A percentile compares a stretch with the other conserved stretches of the same genome.
These are phyloP conservation scores for Lasiurus borealis DNA, from an alignment of 2,113 vertebrate genomes.

Conservation along the genomic window DNA sequence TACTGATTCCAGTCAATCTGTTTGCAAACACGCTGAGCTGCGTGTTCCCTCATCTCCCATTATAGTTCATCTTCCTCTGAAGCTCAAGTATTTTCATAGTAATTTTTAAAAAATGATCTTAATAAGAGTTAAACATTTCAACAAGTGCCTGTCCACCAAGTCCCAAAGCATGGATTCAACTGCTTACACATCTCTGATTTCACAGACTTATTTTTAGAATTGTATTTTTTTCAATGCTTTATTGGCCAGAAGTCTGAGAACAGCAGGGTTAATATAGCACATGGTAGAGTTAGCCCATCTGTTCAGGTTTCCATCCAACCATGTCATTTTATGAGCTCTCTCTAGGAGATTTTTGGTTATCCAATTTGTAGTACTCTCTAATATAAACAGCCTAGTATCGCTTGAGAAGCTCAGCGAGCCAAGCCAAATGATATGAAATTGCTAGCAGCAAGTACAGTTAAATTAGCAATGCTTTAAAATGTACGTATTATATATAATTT, in stretches of 20 bases:
- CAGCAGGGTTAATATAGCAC: constrained; percentile 81
- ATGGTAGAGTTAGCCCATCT: constrained; percentile 86
- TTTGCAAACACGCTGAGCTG: constrained; percentile 3
- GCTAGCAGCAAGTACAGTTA: constrained; percentile 74
- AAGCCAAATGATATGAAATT: constrained; percentile 76
- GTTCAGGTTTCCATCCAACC: constrained; percentile 84
- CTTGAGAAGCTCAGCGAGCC: constrained; percentile 79
- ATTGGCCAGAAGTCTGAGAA: constrained; percentile 82
- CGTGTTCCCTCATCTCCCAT: background rate
- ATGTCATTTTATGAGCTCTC: constrained; percentile 81
- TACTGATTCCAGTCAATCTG: background rate
- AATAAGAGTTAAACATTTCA: background rate
- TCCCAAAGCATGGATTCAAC: background rate
- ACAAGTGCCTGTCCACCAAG: constrained; percentile 57
- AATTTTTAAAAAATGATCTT: constrained; percentile 1
- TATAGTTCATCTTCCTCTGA: background rate
- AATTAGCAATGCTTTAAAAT: constrained; percentile 73
- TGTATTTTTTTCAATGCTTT: constrained; percentile 69
- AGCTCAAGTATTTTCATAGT: constrained; percentile 12
- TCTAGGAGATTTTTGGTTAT: constrained; percentile 82
- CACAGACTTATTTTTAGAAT: constrained; percentile 80
- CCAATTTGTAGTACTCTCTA: constrained; percentile 80
- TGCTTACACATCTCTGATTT: constrained; percentile 57
- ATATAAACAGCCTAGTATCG: constrained; percentile 82
- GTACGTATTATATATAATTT: constrained; percentile 62